phyloP scores from a whole-genome alignment of 2,113 vertebrate genomes.

The Melanotaenia duboulayi region DNA sequence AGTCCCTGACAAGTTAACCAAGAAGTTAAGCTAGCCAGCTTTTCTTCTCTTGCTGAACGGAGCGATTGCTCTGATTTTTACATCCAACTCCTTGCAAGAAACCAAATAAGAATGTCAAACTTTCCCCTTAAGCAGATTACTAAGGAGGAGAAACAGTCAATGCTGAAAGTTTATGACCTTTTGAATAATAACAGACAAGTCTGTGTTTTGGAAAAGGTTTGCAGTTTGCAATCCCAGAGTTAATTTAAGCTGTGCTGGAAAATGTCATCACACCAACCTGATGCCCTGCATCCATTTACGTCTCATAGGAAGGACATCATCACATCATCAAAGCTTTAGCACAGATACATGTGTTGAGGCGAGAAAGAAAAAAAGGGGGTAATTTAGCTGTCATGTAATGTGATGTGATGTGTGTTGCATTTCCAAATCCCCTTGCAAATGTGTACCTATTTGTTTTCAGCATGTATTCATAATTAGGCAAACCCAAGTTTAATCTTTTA shows the following conservation, averaged over 20 bases:
- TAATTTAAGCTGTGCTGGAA: conserved; percentile 45
- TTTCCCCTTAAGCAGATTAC: conserved; percentile 20
- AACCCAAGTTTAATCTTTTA: conserved; percentile 66
- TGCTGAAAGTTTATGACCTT: conserved; percentile 25
- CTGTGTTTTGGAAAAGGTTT: conserved; percentile 13
- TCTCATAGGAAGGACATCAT: conserved; percentile 40
- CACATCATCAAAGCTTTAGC: conserved; percentile 43
- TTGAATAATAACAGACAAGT: conserved; percentile 40
- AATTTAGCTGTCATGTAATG: conserved; percentile 43
- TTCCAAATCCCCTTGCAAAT: conserved; percentile 64
- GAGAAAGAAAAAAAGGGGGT: conserved; percentile 22
- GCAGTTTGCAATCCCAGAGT: conserved; percentile 37
- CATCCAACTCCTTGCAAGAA: background rate
- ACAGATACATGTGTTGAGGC: conserved; percentile 51
- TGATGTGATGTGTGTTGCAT: conserved; percentile 20
- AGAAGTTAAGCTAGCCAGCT: conserved; percentile 3
- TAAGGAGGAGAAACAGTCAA: conserved; percentile 7
- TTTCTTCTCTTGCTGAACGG: background rate
- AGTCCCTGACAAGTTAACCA: conserved; percentile 5
- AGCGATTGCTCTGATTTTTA: conserved; percentile 2
- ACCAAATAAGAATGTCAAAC: conserved; percentile 13
- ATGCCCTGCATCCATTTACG: conserved; percentile 33
- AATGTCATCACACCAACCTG: conserved; percentile 47
- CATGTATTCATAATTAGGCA: conserved; percentile 68
- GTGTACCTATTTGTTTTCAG: conserved; percentile 53